These are phyloP conservation scores for Morinoia aosen DNA, from an alignment of 2,888 invertebrate genomes.

Conservation along the genomic window DNA sequence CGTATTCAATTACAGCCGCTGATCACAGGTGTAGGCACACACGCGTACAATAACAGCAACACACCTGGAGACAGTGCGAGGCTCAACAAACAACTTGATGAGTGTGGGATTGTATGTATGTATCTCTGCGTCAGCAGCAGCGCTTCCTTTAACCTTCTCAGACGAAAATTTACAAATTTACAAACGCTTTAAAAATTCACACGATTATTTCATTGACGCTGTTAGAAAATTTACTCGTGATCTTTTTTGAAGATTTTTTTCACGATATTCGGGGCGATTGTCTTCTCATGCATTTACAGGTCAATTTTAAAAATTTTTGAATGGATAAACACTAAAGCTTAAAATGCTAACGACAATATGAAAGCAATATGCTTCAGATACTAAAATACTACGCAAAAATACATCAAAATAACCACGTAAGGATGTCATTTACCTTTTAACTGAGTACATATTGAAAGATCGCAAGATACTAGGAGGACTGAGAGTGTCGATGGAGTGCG, in stretches of 20 bases:
- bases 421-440: background rate
- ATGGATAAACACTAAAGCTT: no score
- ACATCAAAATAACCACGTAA: background rate
- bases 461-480: background rate
- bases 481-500: background rate
- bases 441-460: background rate
- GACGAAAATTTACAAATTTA: background rate
- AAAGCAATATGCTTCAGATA: background rate
- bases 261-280: background rate
- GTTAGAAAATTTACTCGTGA: background rate
- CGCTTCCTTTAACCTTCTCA: background rate
- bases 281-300: background rate
- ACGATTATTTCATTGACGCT: no score
- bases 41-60: background rate
- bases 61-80: background rate
- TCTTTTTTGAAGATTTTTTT: background rate
- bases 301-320: background rate
- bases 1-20: background rate
- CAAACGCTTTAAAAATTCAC: no score
- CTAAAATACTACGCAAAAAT: background rate
- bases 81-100: background rate
- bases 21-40: background rate
- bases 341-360: no score
- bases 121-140: background rate
- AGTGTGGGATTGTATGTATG: background rate